Evolutionary conservation across 2,797 vertebrate genomes (phyloP), one percentile per base, ranked within the genome.

Genomic region (Meriones psammophilus): DNA sequence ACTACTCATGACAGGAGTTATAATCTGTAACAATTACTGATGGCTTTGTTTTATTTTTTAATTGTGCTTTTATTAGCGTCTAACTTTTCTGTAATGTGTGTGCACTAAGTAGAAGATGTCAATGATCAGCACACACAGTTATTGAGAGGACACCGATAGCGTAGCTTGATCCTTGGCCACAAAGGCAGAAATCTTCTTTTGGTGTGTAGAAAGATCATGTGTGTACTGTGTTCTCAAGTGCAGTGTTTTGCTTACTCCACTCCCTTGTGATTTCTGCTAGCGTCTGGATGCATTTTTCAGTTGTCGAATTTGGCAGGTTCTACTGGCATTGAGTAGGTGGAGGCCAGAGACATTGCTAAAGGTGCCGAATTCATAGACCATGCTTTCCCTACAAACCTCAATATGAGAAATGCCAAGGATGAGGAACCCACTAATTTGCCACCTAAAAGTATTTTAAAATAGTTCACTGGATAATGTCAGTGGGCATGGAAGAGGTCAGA

Each of bases 41-140:
- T 74, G 14, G 39, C 46, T 64, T 86, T 12, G 54, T 69, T 94
- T 94, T 80, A 33, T 92, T 84, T 66, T 50, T 62, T 92, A 46
- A 73, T 30, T 71, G 39, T 88, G 64, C 24, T 83, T 62, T 71
- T 39, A 69, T 18, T 68, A 81, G 58, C 58, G 68, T 94, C 9
- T 28, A 64, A 89, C 20, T 74, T 92, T 87, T 91, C 80, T 91
- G 2, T 26, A 68, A 17, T 58, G 39, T 64, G 10, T 1, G 1
- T n/a, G 0, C 18, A 84, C 60, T 68, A 39, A 50, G 26, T 68
- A 95, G 87, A 81, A n/a, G 77, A 77, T 83, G 88, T 56, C 85
- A 88, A 78, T 79, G 54, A 84, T 46, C 76, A 20, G 26, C 22
- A 0, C 50, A 62, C 66, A 26, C 3, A 17, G 13, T 58, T 90